Evolutionary conservation across 2,888 invertebrate genomes (phyloP), one percentile per base, ranked within the genome.

Genomic region (Antheraea assamensis): DNA sequence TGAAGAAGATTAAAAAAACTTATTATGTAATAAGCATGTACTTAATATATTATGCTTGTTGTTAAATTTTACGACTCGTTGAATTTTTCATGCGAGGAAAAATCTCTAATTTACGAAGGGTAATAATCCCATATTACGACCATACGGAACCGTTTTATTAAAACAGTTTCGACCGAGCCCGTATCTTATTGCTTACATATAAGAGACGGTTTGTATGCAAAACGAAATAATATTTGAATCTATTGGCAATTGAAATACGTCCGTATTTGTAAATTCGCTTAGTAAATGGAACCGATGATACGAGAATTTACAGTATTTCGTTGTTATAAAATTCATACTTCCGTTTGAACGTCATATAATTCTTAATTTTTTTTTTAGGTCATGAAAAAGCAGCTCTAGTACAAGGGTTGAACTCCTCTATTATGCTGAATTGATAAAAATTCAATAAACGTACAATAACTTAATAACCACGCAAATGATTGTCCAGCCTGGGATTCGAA

Each of bases 171-270:
- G 61, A 30, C 10, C 27, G 8, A 17, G 68, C 35, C 68, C 55
- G 47, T 68, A n/a, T 47, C 70, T 71, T 78, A 78, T 74, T 76
- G 76, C 74, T 75, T 75, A 77, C 75, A 75, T 58, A 76, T 76
- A 74, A 64, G 64, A 74, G 64, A 74, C 72, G 76, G 74, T 78
- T 74, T 58, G 74, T 73, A 78, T 76, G 77, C 75, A 77, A 77
- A 78, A 47, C 55, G 52, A 31, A 71, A 72, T 74, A 77, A 76
- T 73, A 66, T 55, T 71, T 21, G 68, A 61, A 66, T 61, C 73
- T 70, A 70, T 31, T 49, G 66, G 47, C 31, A 66, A 55, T 70
- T 55, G 35, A 70, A 72, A 72, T 72, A 68, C 55, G 66, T 72
- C 27, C 13, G 27, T 30, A 66, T 72, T 72, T 70, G 72, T 55